Percentiles rank a stretch among this genome's conserved stretches.
These are phyloP conservation scores for Polydrusus pterygomalis DNA, from an alignment of 2,888 invertebrate genomes.

Conservation along the genomic window DNA sequence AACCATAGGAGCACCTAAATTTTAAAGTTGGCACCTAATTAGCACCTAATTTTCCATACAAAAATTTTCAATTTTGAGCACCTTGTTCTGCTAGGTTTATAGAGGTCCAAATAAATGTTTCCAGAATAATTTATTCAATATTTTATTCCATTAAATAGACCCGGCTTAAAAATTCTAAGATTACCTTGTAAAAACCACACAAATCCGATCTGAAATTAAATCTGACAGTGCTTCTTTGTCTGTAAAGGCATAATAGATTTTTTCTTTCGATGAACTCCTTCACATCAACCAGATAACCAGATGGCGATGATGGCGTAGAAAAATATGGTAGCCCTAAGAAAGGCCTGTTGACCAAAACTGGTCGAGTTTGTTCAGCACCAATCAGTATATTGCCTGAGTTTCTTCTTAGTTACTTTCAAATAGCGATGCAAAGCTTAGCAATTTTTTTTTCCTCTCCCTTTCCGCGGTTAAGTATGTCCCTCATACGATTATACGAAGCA, in stretches of 20 bases:
- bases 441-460: no score
- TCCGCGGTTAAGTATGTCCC: no score
- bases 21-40: no score
- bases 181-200: not conserved
- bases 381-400: no score
- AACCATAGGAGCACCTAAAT: no score
- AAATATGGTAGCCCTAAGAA: conserved; percentile 22
- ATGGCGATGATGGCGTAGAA: conserved; percentile 17
- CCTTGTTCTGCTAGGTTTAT: no score
- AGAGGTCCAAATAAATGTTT: no score
- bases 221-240: conserved; percentile 37
- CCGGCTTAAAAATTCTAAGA: not conserved
- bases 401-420: no score
- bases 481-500: no score
- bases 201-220: conserved; percentile 39
- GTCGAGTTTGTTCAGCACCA: conserved; percentile 6
- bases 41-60: no score
- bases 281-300: conserved; percentile 29
- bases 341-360: conserved; percentile 8
- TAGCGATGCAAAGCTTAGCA: no score
- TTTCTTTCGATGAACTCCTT: conserved; percentile 34
- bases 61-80: no score
- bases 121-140: not conserved
- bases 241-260: conserved; percentile 38
- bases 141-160: not conserved